Evolutionary conservation across 2,797 vertebrate species (phyloP).

Genomic region (Anabacerthia variegaticeps): DNA sequence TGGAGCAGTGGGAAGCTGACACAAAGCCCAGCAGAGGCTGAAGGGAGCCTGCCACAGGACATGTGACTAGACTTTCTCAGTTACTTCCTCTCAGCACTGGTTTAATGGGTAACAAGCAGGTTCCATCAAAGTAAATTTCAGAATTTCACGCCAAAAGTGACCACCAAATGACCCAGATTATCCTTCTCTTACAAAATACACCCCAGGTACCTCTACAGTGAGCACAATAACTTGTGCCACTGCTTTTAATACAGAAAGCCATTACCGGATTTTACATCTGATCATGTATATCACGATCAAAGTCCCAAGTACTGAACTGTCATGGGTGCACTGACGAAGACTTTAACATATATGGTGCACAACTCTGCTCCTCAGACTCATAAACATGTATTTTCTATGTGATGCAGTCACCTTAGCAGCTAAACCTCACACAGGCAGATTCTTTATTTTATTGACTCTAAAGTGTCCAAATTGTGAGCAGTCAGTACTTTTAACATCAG

Average conservation of each 20-base stretch:
- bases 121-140: neutral
- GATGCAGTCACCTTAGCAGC: neutral
- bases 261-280: neutral
- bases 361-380: neutral
- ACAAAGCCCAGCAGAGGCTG: neutral
- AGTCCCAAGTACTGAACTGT: neutral
- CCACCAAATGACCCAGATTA: neutral
- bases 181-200: neutral
- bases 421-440: neutral
- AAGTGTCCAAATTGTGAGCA: neutral
- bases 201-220: neutral
- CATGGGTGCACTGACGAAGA: accelerated
- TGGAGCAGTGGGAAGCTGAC: neutral
- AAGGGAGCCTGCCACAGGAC: neutral
- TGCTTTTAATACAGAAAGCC: neutral
- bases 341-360: accelerated
- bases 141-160: neutral
- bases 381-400: neutral
- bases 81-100: neutral
- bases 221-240: neutral
- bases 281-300: neutral
- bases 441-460: neutral
- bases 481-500: neutral
- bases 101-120: neutral
- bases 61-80: neutral